A percentile compares a stretch with the other conserved stretches of the same genome.
phyloP scores from a whole-genome alignment of 2,888 invertebrate species.

The Seladonia tumulorum region DNA sequence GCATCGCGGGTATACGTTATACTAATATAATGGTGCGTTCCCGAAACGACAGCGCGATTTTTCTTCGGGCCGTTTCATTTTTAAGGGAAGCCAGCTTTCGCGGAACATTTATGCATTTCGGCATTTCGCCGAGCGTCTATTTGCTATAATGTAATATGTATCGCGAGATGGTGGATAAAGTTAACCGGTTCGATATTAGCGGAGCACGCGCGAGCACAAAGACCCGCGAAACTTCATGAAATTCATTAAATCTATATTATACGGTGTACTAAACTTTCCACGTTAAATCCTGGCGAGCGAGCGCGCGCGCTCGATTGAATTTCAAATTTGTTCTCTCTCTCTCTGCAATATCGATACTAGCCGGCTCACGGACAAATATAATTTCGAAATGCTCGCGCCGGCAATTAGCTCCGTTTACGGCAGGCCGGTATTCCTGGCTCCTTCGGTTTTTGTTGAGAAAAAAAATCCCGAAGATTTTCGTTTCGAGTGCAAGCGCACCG shows the following conservation, averaged over 20 bases:
- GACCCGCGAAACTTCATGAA: conserved; percentile 14
- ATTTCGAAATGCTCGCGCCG: background rate
- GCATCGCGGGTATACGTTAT: background rate
- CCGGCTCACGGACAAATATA: background rate
- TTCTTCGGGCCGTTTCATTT: conserved; percentile 26
- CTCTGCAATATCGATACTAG: background rate
- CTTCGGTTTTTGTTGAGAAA: background rate
- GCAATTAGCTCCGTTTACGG: background rate
- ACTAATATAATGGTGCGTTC: background rate
- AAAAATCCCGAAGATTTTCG: background rate
- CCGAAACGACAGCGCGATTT: conserved; percentile 11
- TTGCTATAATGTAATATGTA: background rate
- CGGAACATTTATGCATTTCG: conserved; percentile 1
- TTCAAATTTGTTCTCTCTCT: conserved; percentile 3
- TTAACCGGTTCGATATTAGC: conserved; percentile 6
- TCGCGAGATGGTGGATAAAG: background rate
- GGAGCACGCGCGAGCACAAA: conserved; percentile 2
- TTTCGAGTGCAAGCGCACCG: background rate
- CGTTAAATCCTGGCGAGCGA: background rate
- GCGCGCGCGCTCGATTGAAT: conserved; percentile 8
- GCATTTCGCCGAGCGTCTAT: too few species aligned
- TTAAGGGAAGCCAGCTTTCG: background rate
- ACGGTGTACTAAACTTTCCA: conserved; percentile 5
- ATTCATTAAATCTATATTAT: conserved; percentile 18
- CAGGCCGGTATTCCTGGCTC: background rate